Evolutionary conservation across 2,888 invertebrate species (phyloP).

Genomic region (Biston stratarius): DNA sequence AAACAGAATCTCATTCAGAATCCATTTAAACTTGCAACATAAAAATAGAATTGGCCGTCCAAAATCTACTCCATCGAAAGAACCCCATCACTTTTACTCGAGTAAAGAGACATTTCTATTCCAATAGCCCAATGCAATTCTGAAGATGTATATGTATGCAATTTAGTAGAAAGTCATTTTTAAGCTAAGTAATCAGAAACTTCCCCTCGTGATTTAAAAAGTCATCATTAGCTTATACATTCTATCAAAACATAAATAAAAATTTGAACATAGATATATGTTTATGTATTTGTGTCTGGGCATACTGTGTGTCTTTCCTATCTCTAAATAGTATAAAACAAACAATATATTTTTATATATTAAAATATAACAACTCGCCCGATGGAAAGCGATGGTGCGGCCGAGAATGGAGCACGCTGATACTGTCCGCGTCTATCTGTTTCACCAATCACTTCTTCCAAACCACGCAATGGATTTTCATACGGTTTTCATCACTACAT

Average conservation of each 20-base stretch:
- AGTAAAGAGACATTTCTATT: slow-evolving; percentile 32
- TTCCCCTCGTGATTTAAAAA: slow-evolving; percentile 1
- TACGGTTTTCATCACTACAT: too few relatives aligned
- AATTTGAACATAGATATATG: too few relatives aligned
- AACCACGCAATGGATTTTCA: neutral
- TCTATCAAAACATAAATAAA: too few relatives aligned
- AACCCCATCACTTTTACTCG: neutral
- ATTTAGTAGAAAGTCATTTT: slow-evolving; percentile 31
- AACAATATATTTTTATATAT: too few relatives aligned
- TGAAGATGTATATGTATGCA: slow-evolving; percentile 11
- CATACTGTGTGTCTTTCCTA: too few relatives aligned
- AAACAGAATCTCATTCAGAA: neutral
- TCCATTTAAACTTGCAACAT: neutral
- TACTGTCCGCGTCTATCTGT: neutral
- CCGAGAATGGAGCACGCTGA: too few relatives aligned
- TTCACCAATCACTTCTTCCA: neutral
- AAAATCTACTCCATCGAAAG: neutral
- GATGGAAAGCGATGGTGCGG: too few relatives aligned
- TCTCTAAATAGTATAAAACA: too few relatives aligned
- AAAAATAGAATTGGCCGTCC: neutral
- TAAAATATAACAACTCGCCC: too few relatives aligned
- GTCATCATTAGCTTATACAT: too few relatives aligned
- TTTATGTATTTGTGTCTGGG: too few relatives aligned
- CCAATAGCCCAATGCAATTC: slow-evolving; percentile 21
- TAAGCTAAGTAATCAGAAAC: slow-evolving; percentile 11